Base-by-base conservation (phyloP, 2,888 invertebrate species). In the Gymnocheta viridis region DNA sequence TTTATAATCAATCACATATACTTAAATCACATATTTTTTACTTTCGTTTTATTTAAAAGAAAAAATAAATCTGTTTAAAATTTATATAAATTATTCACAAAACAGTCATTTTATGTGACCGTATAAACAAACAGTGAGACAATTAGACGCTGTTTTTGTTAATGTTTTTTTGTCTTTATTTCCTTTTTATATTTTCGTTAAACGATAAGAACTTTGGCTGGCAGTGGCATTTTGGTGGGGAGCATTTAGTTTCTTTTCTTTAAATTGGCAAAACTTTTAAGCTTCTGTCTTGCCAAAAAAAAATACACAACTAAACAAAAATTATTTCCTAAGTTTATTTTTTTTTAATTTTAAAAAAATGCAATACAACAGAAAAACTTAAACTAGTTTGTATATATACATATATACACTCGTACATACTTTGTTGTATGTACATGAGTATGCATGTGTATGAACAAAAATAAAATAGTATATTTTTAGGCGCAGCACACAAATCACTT, bases 401-500 rank as follows among this genome's bases (percentile, higher is more conserved):
- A n/a, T n/a, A n/a, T n/a, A n/a, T n/a, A n/a, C n/a, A n/a, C n/a
- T n/a, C n/a, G n/a, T n/a, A n/a, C n/a, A n/a, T 24, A 22, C 10
- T 22, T 54, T 49, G 32, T 49, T 69, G 35, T 41, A n/a, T 54
- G 24, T 51, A 12, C 12, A 58, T 54, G 24, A 51, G 51, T 9
- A 32, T 29, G 4, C 17, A 12, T 29, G 12, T 38, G 38, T 14
- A 24, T 0, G n/a, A 7, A 35, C n/a, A n/a, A n/a, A n/a, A n/a
- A n/a, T n/a, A 32, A 41, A 62, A 77, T 81, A 84, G 80, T 84
- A 84, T 84, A 62, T 12, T n/a, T 81, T 77, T 81, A 84, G 83
- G 83, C 81, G 83, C 83, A 84, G 72, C 62, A 77, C 72, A 84
- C 77, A 84, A 81, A 84, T 84, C 77, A 84, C 81, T 73, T 80